phyloP scores from a whole-genome alignment of 1,140 invertebrate genomes.

The Neotoxoptera formosana region DNA sequence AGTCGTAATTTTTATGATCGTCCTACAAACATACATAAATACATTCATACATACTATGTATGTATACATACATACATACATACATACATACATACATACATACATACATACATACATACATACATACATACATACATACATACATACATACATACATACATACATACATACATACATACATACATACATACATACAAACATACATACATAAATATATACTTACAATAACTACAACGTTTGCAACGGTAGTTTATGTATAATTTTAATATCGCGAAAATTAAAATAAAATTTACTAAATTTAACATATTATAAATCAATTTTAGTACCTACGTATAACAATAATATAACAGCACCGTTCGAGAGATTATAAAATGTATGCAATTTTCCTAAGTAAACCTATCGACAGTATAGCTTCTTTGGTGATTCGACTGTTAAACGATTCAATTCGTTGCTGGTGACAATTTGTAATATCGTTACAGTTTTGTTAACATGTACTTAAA shows the following conservation, averaged over 20 bases:
- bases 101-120: too few species aligned
- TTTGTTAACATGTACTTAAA: neutral
- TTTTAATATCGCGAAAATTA: neutral
- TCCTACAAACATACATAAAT: neutral
- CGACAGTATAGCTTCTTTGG: neutral
- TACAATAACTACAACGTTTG: neutral
- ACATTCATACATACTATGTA: too few species aligned
- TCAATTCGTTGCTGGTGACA: neutral
- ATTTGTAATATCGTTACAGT: neutral
- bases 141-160: too few species aligned
- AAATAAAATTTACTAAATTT: neutral
- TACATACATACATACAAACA: too few species aligned
- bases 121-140: too few species aligned
- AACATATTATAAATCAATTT: neutral
- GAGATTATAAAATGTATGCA: neutral
- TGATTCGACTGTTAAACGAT: neutral
- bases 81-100: too few species aligned
- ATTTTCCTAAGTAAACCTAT: neutral
- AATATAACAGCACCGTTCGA: neutral
- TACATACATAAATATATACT: too few species aligned
- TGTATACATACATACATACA: too few species aligned
- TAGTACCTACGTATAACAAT: neutral
- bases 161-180: too few species aligned
- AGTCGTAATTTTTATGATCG: neutral
- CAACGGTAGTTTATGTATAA: neutral